Evolutionary conservation across 1,140 invertebrate species (phyloP), one percentile per base, ranked within the genome.

Genomic region (Stegodyphus dumicola): DNA sequence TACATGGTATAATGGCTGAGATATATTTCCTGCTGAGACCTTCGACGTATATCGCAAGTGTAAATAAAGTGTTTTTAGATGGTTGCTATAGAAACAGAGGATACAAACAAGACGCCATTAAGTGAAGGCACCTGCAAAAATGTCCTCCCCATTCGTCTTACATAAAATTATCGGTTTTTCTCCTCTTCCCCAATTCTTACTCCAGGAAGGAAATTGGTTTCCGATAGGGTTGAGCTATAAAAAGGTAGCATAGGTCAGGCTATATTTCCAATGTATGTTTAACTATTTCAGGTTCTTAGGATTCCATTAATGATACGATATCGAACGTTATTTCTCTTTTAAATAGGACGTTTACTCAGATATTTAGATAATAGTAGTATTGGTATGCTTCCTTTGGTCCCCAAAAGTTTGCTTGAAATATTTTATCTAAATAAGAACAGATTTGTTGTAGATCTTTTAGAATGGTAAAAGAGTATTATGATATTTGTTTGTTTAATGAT

Each of bases 91-190:
- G 80, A 15, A 53, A 83, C 71, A 10, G 70, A 75, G 71, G 80
- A 83, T 56, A 83, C 80, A 83, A 83, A 83, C 80, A 83, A 75
- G 80, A 66, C 60, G 80, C 71, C 71, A 83, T 83, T 83, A 83
- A 66, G 60, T 66, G 60, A 66, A 66, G 71, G 80, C 71, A 74
- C 70, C 80, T 75, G 70, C 71, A 52, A 67, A 83, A 83, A 83
- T 49, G 80, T 83, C 71, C 71, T 74, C 52, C 52, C n/a, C 52
- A 54, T 56, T 17, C 54, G n/a, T 83, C 80, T 83, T 83, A 83
- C 80, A 60, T 83, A 67, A 83, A 83, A 33, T 83, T 83, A 83
- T 83, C 80, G 80, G 80, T 48, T 77, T 64, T 77, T 7, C 6
- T 10, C 7, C 33, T 49, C 33, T 48, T 48, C 51, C 54, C 53